A percentile compares a stretch with the other conserved stretches of the same genome.
phyloP scores from a whole-genome alignment of 2,113 vertebrate species.

The Triplophysa dalaica region DNA sequence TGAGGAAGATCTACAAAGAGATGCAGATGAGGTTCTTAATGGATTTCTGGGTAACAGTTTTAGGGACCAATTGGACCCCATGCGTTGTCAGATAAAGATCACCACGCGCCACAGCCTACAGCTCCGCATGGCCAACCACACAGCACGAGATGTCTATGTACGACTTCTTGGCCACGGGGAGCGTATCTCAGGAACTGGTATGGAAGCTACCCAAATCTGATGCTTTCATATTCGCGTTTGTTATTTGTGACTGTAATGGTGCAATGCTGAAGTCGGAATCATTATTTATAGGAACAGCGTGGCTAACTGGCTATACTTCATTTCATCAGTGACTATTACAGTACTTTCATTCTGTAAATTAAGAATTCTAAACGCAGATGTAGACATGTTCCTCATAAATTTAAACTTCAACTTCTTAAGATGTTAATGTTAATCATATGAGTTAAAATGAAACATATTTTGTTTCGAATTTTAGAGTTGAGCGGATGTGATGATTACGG shows the following conservation, averaged over 20 bases:
- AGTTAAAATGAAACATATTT: no score
- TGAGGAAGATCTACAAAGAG: conserved; percentile 1
- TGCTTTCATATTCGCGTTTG: not conserved
- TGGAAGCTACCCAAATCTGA: conserved; percentile 1
- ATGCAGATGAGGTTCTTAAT: not conserved
- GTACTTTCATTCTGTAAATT: not conserved
- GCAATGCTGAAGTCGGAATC: not conserved
- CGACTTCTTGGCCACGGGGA: conserved; percentile 85
- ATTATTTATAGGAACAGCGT: not conserved
- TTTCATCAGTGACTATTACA: not conserved
- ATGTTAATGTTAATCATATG: no score
- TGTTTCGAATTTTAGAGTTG: no score
- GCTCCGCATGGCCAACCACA: conserved; percentile 91
- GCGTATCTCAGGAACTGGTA: conserved; percentile 76
- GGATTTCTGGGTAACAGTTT: not conserved
- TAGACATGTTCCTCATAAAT: no score
- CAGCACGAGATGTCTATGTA: conserved; percentile 84
- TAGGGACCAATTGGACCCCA: conserved; percentile 69
- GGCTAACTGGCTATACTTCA: not conserved
- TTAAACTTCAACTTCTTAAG: no score
- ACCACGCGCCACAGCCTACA: conserved; percentile 86
- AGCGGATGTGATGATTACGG: no score
- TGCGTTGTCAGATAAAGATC: conserved; percentile 94
- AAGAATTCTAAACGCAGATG: no score
- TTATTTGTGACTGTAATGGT: not conserved